A percentile compares a stretch with the other conserved stretches of the same genome.
phyloP scores from a whole-genome alignment of 1,140 invertebrate genomes.

The Elymnias hypermnestra region DNA sequence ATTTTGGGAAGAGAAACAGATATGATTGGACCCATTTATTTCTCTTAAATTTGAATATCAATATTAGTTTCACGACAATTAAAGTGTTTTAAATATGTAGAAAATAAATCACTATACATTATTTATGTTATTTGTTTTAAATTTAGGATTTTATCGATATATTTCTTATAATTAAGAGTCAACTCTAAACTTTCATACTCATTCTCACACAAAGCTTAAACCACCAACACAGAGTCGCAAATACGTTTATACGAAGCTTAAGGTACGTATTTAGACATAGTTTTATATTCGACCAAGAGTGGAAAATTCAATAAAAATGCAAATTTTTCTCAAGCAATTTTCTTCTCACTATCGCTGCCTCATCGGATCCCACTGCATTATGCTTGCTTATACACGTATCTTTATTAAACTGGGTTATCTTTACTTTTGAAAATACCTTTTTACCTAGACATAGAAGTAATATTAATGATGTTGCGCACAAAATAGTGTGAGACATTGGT shows the following conservation, averaged over 20 bases:
- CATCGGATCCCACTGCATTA: slow-evolving; percentile 53
- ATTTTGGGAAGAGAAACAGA: no score
- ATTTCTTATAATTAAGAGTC: background rate
- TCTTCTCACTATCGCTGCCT: slow-evolving; percentile 43
- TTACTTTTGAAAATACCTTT: no score
- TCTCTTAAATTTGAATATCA: no score
- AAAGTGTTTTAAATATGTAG: no score
- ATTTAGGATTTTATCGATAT: slow-evolving; percentile 16
- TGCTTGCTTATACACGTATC: slow-evolving; percentile 37
- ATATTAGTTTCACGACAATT: no score
- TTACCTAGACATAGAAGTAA: no score
- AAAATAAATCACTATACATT: no score
- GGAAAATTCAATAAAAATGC: slow-evolving; percentile 73
- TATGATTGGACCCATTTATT: no score
- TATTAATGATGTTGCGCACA: no score
- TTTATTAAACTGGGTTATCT: slow-evolving; percentile 30
- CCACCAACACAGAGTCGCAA: slow-evolving; percentile 29
- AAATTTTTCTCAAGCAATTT: slow-evolving; percentile 68
- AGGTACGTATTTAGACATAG: slow-evolving; percentile 63
- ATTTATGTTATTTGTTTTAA: no score
- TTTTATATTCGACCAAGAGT: slow-evolving; percentile 61
- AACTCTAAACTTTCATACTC: slow-evolving; percentile 27
- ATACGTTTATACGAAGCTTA: slow-evolving; percentile 48
- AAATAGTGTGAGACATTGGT: no score
- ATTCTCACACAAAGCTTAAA: slow-evolving; percentile 23